Percentiles rank a stretch among this genome's conserved stretches.
phyloP scores from a whole-genome alignment of 2,797 vertebrate species.

The Melanotaenia parkinsoni region DNA sequence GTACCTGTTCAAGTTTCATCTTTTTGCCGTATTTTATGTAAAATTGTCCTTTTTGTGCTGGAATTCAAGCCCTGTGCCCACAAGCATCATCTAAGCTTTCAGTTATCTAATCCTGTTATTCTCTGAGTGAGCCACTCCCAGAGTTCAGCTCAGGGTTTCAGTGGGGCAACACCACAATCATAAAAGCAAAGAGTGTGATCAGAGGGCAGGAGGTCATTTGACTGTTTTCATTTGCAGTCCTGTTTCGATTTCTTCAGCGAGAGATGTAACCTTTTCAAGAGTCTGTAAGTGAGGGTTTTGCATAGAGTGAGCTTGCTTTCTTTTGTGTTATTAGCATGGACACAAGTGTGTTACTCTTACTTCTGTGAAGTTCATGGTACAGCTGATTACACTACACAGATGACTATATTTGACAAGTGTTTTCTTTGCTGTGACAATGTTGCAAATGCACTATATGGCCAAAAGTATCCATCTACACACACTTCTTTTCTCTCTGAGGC shows the following conservation, averaged over 20 bases:
- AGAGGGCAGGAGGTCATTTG: constrained; percentile 37
- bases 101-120: constrained; percentile 41
- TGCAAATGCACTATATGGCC: constrained; percentile 9
- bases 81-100: constrained; percentile 52
- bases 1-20: constrained; percentile 11
- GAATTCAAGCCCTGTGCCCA: constrained; percentile 23
- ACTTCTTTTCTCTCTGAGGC: not conserved
- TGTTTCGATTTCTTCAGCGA: constrained; percentile 79
- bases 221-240: constrained; percentile 71
- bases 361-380: constrained; percentile 33
- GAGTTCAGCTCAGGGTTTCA: constrained; percentile 41
- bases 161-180: constrained; percentile 20
- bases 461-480: constrained; percentile 5
- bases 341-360: constrained; percentile 26
- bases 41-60: constrained; percentile 9
- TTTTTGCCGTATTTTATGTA: not conserved
- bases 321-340: constrained; percentile 30
- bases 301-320: constrained; percentile 45
- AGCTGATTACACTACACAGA: constrained; percentile 11
- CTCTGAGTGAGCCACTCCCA: constrained; percentile 36
- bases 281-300: constrained; percentile 70
- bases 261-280: constrained; percentile 71
- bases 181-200: constrained; percentile 24
- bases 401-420: not conserved
- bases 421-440: constrained; percentile 1